Percentiles rank a stretch among this genome's conserved stretches.
Evolutionary conservation across 2,797 vertebrate species (phyloP).

Genomic region (Myotis pilosus): DNA sequence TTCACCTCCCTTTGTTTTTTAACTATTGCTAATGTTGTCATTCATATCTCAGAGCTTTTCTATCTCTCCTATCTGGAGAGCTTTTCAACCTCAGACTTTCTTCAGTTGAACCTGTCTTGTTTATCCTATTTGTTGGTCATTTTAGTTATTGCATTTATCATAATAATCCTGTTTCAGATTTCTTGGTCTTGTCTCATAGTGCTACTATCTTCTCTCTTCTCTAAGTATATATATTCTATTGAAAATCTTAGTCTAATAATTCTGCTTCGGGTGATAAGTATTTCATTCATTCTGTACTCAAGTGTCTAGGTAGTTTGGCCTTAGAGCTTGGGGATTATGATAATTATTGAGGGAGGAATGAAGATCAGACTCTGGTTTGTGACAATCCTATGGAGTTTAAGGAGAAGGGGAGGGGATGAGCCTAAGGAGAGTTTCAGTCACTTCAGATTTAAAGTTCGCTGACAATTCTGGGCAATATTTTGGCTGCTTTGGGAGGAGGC

Average conservation of each 20-base stretch:
- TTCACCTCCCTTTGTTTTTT: not conserved
- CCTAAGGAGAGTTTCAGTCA: not conserved
- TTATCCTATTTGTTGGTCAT: constrained; percentile 17
- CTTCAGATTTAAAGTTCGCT: not conserved
- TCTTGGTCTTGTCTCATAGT: constrained; percentile 44
- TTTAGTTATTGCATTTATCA: constrained; percentile 18
- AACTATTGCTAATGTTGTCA: not conserved
- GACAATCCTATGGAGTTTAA: not conserved
- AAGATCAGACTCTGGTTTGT: constrained; percentile 8
- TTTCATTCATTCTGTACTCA: not conserved
- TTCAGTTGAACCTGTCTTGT: not conserved
- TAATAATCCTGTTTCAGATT: constrained; percentile 20
- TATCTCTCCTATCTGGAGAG: not conserved
- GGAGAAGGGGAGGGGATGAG: not conserved
- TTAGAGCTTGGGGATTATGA: not conserved
- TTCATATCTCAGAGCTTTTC: not conserved
- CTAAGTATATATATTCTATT: constrained; percentile 8
- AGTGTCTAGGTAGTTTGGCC: not conserved
- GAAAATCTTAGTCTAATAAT: constrained; percentile 1
- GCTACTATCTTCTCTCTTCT: not conserved
- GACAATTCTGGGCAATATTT: not conserved
- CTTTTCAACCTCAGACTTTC: not conserved
- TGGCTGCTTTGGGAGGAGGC: not conserved
- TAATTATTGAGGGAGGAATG: not conserved
- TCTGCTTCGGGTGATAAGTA: not conserved